phyloP scores from a whole-genome alignment of 2,797 vertebrate genomes.

The Lates japonicus region DNA sequence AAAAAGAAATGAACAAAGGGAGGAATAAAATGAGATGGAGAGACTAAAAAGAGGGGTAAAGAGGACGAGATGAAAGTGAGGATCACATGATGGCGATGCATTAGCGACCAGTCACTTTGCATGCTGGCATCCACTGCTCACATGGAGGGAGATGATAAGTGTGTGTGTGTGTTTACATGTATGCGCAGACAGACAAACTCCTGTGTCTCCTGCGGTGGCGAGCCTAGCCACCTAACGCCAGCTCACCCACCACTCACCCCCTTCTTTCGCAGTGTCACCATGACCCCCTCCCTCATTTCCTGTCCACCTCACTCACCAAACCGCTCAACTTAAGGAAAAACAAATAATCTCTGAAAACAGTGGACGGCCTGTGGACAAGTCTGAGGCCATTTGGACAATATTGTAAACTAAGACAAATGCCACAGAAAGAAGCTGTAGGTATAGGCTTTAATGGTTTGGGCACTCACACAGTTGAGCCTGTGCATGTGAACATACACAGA shows the following conservation, averaged over 20 bases:
- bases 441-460: constrained; percentile 36
- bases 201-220: constrained; percentile 55
- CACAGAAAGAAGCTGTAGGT: constrained; percentile 50
- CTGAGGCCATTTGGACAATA: constrained; percentile 59
- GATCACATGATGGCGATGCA: constrained; percentile 68
- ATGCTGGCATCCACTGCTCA: constrained; percentile 65
- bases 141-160: constrained; percentile 81
- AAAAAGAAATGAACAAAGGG: constrained; percentile 34
- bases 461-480: constrained; percentile 32
- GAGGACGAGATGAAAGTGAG: constrained; percentile 33
- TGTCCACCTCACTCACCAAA: constrained; percentile 67
- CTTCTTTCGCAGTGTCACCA: constrained; percentile 49
- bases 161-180: constrained; percentile 15
- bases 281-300: constrained; percentile 59
- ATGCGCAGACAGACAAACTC: constrained; percentile 32
- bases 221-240: constrained; percentile 52
- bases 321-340: constrained; percentile 62
- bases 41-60: constrained; percentile 38
- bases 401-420: neutral
- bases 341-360: constrained; percentile 67
- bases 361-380: constrained; percentile 54
- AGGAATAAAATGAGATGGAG: constrained; percentile 37
- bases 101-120: constrained; percentile 82
- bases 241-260: constrained; percentile 49
- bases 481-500: constrained; percentile 28